Conservation (phyloP, 2,113 vertebrate species). For the Narcine bancroftii region DNA sequence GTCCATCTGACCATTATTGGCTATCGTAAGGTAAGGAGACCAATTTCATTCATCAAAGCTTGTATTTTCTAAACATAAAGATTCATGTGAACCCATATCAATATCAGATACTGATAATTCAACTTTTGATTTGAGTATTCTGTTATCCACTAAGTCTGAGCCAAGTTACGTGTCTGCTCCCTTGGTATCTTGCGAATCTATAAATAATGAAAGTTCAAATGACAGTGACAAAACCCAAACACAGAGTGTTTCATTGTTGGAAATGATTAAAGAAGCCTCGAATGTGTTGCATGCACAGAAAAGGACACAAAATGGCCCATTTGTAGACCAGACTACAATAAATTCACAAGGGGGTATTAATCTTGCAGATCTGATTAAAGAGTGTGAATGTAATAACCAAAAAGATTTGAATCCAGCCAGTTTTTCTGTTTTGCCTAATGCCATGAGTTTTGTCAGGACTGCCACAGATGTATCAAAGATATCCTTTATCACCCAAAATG, state of each 20-base stretch:
- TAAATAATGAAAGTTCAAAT: constrained; percentile 29
- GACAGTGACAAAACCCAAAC: background rate
- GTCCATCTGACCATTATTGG: constrained; percentile 68
- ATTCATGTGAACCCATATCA: constrained; percentile 1
- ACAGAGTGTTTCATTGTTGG: constrained; percentile 47
- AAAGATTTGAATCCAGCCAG: background rate
- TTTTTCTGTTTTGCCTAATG: background rate
- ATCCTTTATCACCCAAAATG: constrained; percentile 38
- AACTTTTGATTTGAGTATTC: constrained; percentile 47
- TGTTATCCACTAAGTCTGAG: constrained; percentile 47
- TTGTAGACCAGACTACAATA: constrained; percentile 43
- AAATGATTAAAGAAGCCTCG: constrained; percentile 47
- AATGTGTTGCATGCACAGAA: background rate
- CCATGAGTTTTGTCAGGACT: background rate
- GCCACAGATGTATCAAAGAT: background rate
- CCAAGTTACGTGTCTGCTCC: constrained; percentile 46
- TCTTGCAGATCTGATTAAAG: constrained; percentile 45
- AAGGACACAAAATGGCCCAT: background rate
- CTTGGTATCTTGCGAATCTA: background rate
- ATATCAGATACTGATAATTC: constrained; percentile 35
- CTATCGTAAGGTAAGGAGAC: constrained; percentile 99
- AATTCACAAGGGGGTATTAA: constrained; percentile 42
- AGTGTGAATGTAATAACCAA: constrained; percentile 46
- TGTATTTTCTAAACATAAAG: constrained; percentile 39
- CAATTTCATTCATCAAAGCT: constrained; percentile 60